A percentile compares a stretch with the other conserved stretches of the same genome.
Conservation (phyloP, 2,888 invertebrate genomes). For the Camptogramma bilineatum region DNA sequence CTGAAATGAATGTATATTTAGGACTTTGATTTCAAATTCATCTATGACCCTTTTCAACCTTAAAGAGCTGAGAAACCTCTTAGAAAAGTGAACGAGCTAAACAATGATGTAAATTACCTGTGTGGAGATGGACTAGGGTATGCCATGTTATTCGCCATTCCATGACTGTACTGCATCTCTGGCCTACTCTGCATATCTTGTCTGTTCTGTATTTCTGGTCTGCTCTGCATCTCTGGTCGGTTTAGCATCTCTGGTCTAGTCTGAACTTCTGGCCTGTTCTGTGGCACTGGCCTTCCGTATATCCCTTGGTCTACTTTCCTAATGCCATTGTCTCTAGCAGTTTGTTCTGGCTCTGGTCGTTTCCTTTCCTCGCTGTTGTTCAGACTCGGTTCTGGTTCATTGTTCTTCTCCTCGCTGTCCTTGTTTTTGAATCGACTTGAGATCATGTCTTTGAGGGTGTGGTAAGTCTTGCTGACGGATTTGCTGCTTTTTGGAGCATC, state of each 20-base stretch:
- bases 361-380: conserved; percentile 88
- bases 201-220: conserved; percentile 82
- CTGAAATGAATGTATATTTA: conserved; percentile 49
- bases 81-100: background rate
- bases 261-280: conserved; percentile 74
- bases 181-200: conserved; percentile 62
- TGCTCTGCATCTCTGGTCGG: conserved; percentile 44
- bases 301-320: conserved; percentile 86
- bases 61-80: background rate
- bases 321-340: conserved; percentile 72
- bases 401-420: conserved; percentile 82
- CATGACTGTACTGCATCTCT: conserved; percentile 73
- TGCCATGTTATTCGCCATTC: conserved; percentile 74
- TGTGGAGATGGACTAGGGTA: conserved; percentile 79
- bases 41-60: background rate
- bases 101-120: conserved; percentile 55
- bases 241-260: conserved; percentile 47
- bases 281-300: conserved; percentile 86
- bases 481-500: conserved; percentile 86
- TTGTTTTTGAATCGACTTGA: conserved; percentile 91
- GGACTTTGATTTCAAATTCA: background rate
- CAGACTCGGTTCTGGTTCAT: conserved; percentile 81
- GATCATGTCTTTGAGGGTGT: conserved; percentile 93
- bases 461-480: conserved; percentile 91
- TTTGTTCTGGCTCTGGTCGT: conserved; percentile 74